A percentile compares a stretch with the other conserved stretches of the same genome.
These are phyloP conservation scores for Polyommatus iphigenia DNA, from an alignment of 2,888 invertebrate genomes.

Conservation along the genomic window DNA sequence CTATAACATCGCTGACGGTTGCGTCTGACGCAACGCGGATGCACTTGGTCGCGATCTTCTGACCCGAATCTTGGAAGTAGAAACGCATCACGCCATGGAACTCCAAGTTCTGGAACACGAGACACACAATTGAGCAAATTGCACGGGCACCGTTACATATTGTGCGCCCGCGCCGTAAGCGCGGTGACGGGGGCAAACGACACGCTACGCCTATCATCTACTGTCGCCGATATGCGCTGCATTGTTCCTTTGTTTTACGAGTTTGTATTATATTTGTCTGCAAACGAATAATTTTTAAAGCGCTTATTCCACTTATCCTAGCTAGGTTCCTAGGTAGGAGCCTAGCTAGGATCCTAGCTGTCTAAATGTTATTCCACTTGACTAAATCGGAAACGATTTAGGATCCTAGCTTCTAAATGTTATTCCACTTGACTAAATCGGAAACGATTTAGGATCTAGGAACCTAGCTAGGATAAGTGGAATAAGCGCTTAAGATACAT, in stretches of 20 bases:
- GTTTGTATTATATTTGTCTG: not conserved
- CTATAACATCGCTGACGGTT: constrained; percentile 97
- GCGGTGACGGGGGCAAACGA: constrained; percentile 20
- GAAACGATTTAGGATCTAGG: no score
- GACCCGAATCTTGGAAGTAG: constrained; percentile 99
- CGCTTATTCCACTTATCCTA: no score
- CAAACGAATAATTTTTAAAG: not conserved
- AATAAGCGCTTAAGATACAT: no score
- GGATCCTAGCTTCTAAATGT: no score
- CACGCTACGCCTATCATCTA: constrained; percentile 12
- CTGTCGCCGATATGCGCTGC: constrained; percentile 12
- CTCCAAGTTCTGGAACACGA: constrained; percentile 90
- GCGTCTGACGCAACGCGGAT: constrained; percentile 98
- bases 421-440: no score
- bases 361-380: no score
- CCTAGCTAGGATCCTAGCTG: no score
- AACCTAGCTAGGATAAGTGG: no score
- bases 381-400: no score
- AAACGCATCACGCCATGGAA: constrained; percentile 99
- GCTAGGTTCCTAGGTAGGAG: no score
- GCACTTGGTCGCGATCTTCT: constrained; percentile 99
- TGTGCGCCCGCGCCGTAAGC: not conserved
- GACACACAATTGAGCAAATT: constrained; percentile 33
- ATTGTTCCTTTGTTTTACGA: not conserved
- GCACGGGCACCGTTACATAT: constrained; percentile 23